These are phyloP conservation scores for Falcunculus frontatus DNA, from an alignment of 2,113 vertebrate species.

Conservation along the genomic window DNA sequence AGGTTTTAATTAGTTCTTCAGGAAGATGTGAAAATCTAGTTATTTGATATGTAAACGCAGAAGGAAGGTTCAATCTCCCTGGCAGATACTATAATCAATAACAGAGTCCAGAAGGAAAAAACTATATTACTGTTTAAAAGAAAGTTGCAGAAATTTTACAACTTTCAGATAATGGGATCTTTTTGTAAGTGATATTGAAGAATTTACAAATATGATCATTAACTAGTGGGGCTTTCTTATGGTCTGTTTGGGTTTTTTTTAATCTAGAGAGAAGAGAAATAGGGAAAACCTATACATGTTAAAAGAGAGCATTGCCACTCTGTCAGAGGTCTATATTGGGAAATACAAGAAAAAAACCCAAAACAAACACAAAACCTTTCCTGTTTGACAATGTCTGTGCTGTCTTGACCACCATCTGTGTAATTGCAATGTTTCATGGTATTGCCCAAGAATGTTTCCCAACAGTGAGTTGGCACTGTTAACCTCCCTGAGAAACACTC, in stretches of 20 bases:
- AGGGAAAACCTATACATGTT: neutral
- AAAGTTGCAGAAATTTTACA: neutral
- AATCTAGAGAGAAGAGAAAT: neutral
- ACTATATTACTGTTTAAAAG: rapidly evolving
- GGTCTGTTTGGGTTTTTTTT: neutral
- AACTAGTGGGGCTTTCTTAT: neutral
- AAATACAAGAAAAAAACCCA: neutral
- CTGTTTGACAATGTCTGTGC: neutral
- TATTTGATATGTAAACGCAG: neutral
- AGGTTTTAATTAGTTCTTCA: neutral
- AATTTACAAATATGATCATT: neutral
- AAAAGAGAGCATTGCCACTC: neutral
- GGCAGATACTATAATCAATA: neutral
- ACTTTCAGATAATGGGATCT: neutral
- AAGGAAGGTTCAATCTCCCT: neutral
- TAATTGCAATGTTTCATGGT: neutral
- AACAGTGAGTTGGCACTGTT: neutral
- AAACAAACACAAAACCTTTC: neutral
- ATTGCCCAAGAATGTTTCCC: neutral
- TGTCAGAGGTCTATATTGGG: neutral
- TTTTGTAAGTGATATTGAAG: neutral
- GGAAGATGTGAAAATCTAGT: neutral
- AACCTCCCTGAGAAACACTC: neutral
- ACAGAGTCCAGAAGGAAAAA: neutral
- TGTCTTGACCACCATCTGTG: neutral